Base-by-base conservation (phyloP, 2,113 vertebrate species). In the Calidris pygmaea region DNA sequence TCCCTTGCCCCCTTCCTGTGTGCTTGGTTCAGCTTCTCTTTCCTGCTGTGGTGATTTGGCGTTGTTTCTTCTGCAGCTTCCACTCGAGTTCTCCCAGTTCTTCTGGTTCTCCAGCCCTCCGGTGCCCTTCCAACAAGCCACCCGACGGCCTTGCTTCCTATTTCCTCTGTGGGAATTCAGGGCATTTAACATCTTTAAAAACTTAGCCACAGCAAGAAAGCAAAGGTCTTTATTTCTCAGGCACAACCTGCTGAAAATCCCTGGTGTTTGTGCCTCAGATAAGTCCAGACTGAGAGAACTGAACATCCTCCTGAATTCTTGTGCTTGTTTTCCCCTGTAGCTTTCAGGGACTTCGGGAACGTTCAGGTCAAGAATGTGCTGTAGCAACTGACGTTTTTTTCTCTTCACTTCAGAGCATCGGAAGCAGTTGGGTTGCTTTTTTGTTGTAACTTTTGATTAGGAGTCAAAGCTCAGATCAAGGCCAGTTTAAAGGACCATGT, bases 111-210 rank as follows among this genome's bases (percentile, higher is more conserved):
- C 27, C 41, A 35, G 7, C 43, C 24, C 17, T 52, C 13, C 43
- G 34, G 6, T 65, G 34, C 19, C 30, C 4, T 71, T 84, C 29
- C 59, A 67, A 23, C 6, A 27, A 52, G 24, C 26, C 73, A 6
- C 5, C 6, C 1, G 0, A 1, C 20, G 35, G 6, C 17, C 43
- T 72, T 24, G 1, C 12, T 76, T 60, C 24, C 27, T 48, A 0
- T 16, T 65, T 23, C 23, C 1, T 5, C 34, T 10, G 8, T 43
- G 32, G 45, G 27, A 72, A 55, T 53, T 87, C 2, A 6, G 21
- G 11, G 8, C 24, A 53, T 65, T 84, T 71, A 34, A 16, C 22
- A 16, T 14, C 50, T 60, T 23, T 45, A 35, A 60, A 55, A 65
- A 65, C 30, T 47, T 14, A 24, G 10, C 18, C 16, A 15, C 17